phyloP scores from a whole-genome alignment of 2,888 invertebrate species.

The Drosophila eohydei region DNA sequence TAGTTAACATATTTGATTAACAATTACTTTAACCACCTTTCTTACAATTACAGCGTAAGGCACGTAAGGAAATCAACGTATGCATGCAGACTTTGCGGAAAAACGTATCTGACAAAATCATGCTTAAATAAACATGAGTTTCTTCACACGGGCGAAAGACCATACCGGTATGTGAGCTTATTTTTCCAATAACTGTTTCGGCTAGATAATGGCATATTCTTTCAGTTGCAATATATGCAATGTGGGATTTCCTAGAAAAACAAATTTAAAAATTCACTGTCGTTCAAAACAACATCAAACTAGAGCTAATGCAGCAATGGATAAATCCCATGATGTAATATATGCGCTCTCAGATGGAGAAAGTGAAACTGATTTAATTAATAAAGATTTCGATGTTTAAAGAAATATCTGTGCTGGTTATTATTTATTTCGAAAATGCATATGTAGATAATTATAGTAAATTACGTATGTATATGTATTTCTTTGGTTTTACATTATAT shows the following conservation, averaged over 20 bases:
- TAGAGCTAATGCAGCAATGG: background rate
- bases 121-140: slow-evolving; percentile 72
- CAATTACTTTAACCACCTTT: background rate
- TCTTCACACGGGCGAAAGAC: slow-evolving; percentile 39
- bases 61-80: slow-evolving; percentile 65
- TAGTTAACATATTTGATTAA: background rate
- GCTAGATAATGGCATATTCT: background rate
- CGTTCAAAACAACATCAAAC: slow-evolving; percentile 39
- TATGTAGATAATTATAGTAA: background rate
- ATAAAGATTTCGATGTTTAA: slow-evolving; percentile 19
- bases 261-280: slow-evolving; percentile 39
- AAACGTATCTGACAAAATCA: slow-evolving; percentile 72
- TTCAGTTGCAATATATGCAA: slow-evolving; percentile 43
- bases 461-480: too few species aligned
- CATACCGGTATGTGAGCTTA: slow-evolving; percentile 28
- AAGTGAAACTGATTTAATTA: slow-evolving; percentile 5
- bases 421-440: background rate
- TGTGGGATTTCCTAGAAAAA: slow-evolving; percentile 37
- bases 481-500: too few species aligned
- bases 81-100: slow-evolving; percentile 67
- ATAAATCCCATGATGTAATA: background rate
- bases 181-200: too few species aligned
- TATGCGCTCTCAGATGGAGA: background rate
- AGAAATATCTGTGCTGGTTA: background rate
- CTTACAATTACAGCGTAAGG: slow-evolving; percentile 31